These are phyloP conservation scores for Syndactyla subalaris DNA, from an alignment of 2,797 vertebrate genomes.

Conservation along the genomic window DNA sequence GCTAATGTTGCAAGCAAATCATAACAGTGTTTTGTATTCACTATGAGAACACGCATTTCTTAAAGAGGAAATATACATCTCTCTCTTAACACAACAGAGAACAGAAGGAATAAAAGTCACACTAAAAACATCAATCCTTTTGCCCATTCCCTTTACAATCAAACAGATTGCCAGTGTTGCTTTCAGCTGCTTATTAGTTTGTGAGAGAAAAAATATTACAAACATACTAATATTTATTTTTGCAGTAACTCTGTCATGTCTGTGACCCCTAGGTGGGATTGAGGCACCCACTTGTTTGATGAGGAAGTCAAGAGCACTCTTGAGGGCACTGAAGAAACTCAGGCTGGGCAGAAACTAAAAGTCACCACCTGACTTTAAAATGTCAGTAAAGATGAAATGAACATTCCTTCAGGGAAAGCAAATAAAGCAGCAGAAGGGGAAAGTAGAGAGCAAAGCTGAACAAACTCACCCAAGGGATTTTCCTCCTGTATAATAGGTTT, in stretches of 20 bases:
- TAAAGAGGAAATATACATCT: neutral
- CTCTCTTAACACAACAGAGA: neutral
- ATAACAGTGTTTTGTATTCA: neutral
- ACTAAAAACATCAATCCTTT: neutral
- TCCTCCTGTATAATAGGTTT: neutral
- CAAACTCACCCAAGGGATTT: neutral
- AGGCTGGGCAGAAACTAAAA: constrained; percentile 43
- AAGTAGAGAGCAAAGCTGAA: neutral
- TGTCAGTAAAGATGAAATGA: constrained; percentile 17
- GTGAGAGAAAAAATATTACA: neutral
- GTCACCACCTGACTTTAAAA: constrained; percentile 51
- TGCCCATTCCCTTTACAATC: neutral
- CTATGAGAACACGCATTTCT: neutral
- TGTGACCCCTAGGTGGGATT: neutral
- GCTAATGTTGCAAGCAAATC: neutral
- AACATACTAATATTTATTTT: neutral
- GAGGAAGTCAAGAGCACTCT: neutral
- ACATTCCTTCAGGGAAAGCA: constrained; percentile 14
- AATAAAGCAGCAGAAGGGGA: neutral
- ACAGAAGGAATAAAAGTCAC: neutral
- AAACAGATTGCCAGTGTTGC: neutral
- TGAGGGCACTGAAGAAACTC: constrained; percentile 18
- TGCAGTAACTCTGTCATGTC: neutral
- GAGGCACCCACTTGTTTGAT: neutral
- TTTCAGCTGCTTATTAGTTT: neutral